These are phyloP conservation scores for Mamestra configurata DNA, from an alignment of 1,140 invertebrate genomes.

Conservation along the genomic window DNA sequence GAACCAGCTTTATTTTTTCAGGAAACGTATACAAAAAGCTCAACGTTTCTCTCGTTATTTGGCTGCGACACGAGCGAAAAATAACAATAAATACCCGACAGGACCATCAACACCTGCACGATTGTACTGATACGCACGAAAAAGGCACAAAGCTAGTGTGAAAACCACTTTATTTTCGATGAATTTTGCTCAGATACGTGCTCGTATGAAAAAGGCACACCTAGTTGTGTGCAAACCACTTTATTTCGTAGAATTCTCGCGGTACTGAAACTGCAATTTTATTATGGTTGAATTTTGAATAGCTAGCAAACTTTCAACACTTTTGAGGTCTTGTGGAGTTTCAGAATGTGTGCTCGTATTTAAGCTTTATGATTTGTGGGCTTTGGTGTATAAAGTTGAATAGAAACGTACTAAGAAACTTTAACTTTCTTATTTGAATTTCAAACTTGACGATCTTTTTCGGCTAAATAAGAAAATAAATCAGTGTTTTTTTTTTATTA, in stretches of 20 bases:
- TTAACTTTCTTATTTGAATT: not conserved
- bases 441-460: not conserved
- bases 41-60: not conserved
- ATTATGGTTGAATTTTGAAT: constrained; percentile 17
- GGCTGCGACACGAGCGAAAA: not conserved
- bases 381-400: constrained; percentile 3
- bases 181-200: constrained; percentile 11
- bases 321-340: constrained; percentile 9
- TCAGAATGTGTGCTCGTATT: not conserved
- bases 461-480: too few species aligned
- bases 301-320: constrained; percentile 1
- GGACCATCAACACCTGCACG: constrained; percentile 1
- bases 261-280: constrained; percentile 22
- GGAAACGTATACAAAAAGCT: not conserved
- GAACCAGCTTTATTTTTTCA: not conserved
- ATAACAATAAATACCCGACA: constrained; percentile 21
- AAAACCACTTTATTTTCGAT: constrained; percentile 29
- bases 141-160: constrained; percentile 8
- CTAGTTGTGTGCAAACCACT: constrained; percentile 10
- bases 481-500: too few species aligned
- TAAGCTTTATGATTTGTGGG: constrained; percentile 25
- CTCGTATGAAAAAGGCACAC: constrained; percentile 30
- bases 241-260: constrained; percentile 23
- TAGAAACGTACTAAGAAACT: not conserved
- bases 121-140: constrained; percentile 9